Evolutionary conservation across 2,888 invertebrate species (phyloP), one percentile per base, ranked within the genome.

Genomic region (Erebia ligea): DNA sequence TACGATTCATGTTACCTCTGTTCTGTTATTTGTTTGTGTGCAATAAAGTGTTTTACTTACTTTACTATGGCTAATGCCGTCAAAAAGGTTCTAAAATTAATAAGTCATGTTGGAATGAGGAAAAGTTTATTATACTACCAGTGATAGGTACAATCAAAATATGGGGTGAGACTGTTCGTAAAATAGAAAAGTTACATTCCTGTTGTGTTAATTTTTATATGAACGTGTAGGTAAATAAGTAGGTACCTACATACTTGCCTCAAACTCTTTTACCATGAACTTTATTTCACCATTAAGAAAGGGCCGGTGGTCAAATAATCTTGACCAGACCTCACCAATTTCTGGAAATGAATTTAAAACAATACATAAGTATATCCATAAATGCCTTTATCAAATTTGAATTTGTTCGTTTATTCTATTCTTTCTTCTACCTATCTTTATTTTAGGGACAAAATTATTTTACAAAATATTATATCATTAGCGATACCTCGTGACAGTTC

Each of bases 241-340:
- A n/a, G n/a, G n/a, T n/a, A n/a, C n/a, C n/a, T n/a, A 34, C 34
- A 34, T 15, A 66, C 80, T 87, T 93, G 97, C 97, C 95, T 98
- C 98, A 90, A 98, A 98, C 86, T 98, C 97, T 77, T 96, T 96
- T 6, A 98, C 86, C 90, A 97, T 96, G 86, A 95, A 96, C 78
- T 96, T 96, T 76, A 98, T 96, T 95, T 98, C 98, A 69, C 98
- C 97, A 89, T 95, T 96, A 72, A 98, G 86, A 86, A 98, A 97
- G 50, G 97, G 97, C 75, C 96, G 95, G 83, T 98, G 98, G 88
- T 98, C 97, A 90, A 98, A 97, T 72, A 98, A 92, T 83, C 98
- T 94, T 80, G 95, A 95, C 95, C 97, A 97, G 85, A 98, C 95
- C 90, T 97, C 97, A 75, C 96, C 95, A 78, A 96, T 94, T 94